Conservation (phyloP, 2,888 invertebrate species). For the Homarus gammarus region DNA sequence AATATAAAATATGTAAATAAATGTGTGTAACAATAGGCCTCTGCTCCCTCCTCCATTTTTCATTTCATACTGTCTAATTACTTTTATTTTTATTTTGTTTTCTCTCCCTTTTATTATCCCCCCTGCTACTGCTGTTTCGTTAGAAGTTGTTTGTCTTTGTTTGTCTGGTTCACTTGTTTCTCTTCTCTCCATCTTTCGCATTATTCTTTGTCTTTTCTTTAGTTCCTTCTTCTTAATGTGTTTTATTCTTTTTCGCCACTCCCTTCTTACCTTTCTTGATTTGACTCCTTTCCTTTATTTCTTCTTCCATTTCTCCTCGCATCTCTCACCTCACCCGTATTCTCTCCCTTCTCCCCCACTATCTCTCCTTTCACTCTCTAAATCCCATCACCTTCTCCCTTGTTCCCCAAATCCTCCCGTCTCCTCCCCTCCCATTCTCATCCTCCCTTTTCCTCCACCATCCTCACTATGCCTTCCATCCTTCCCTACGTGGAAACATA, state of each 20-base stretch:
- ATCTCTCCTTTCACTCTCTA: neutral
- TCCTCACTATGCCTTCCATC: slow-evolving; percentile 2
- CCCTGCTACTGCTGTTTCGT: no score
- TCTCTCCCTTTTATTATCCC: no score
- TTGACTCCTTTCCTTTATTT: neutral
- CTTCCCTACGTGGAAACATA: neutral
- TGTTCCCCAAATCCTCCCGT: neutral
- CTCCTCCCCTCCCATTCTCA: slow-evolving; percentile 13
- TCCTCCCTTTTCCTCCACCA: slow-evolving; percentile 33
- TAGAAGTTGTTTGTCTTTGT: no score
- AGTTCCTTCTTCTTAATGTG: neutral
- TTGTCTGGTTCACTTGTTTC: no score
- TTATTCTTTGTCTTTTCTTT: no score
- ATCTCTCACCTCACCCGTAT: neutral
- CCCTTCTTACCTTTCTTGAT: neutral
- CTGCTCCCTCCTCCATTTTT: no score
- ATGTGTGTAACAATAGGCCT: no score
- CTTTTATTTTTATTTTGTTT: no score
- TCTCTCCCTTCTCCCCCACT: neutral
- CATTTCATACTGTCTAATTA: no score
- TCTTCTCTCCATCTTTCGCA: neutral
- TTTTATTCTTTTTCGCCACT: neutral
- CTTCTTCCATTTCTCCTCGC: neutral
- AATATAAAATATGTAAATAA: no score
- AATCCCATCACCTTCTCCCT: no score